Base-by-base conservation (phyloP, 2,888 invertebrate species). In the Bembecia ichneumoniformis region DNA sequence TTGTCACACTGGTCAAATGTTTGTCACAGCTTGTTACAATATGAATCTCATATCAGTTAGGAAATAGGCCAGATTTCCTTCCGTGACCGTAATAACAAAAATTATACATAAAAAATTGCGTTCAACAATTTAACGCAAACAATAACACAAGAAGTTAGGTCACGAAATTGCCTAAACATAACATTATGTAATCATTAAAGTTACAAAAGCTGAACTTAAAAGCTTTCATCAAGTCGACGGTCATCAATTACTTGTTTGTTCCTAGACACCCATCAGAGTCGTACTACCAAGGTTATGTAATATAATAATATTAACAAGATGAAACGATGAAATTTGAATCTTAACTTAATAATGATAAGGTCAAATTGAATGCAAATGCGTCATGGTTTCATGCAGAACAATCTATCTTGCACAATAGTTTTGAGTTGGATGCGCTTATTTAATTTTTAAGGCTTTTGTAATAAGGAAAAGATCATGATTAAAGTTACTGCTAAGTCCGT, bases 201-300 rank as follows among this genome's bases (percentile, higher is more conserved):
- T 44, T 40, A 40, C 40, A 40, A 40, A 13, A 40, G 13, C 1
- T 40, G 40, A 40, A 15, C 11, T 11, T 44, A 9, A 11, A 43
- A 43, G 47, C 47, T 50, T 47, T 50, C 55, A 55, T 52, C 47
- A 55, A 64, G 62, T 62, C 55, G 59, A 52, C 58, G 61, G 68
- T 63, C 58, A 59, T 55, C 55, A 46, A 52, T 54, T 15, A 44
- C 54, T 58, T 73, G 71, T 73, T 74, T 68, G 64, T 60, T 54
- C 54, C 59, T 52, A 59, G 59, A 59, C 65, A 68, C 68, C 60
- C 59, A 64, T 72, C 78, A 79, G 78, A 77, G 77, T 78, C 78
- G 66, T 58, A 11, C 16, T 44, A 14, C n/a, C 46, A 49, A 49
- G 49, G 46, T 49, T 46, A 34, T 34, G 20, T 20, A 15, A 46